Base-by-base conservation (phyloP, 1,140 invertebrate species). In the Halotydeus destructor region DNA sequence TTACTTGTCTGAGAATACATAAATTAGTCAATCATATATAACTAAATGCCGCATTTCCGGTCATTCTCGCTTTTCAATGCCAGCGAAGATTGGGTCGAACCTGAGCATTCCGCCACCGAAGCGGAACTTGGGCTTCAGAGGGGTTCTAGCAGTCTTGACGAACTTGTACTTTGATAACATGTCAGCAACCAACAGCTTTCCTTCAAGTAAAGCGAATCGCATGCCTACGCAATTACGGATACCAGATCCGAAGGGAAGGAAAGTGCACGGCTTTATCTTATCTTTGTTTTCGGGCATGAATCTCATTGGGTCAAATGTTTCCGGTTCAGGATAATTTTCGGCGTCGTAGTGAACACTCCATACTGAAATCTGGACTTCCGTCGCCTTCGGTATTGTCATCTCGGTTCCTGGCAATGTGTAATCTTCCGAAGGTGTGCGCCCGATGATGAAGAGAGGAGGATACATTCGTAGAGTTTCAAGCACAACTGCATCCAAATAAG, bases 381-480 rank as follows among this genome's bases (percentile, higher is more conserved):
- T 43, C 12, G 40, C 52, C 47, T 54, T 54, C 12, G 31, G n/a
- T 9, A 56, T 38, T 1, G 19, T 16, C 11, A 46, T 37, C 37
- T 6, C 58, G 60, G 0, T 27, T 6, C 35, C 30, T 14, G 38
- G 35, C 3, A 49, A 24, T n/a, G 12, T 19, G 12, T 43, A 38
- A 33, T 48, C 43, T 38, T 42, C 11, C 3, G 16, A 8, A 14
- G 32, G 24, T 23, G 12, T 8, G n/a, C 45, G 23, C 8, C 18
- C 16, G 11, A 30, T 35, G 1, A 16, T 6, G 9, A 18, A 14
- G 2, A 44, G 22, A 0, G 61, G 54, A 21, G 57, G 51, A 36
- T 54, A 55, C 5, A 61, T 36, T 23, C 60, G 52, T 37, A 60
- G 48, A 0, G 57, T 48, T 42, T 65, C 63, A 44, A 60, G 60